Percentiles rank a stretch among this genome's conserved stretches.
These are phyloP conservation scores for Hapalemur alaotrensis DNA, from an alignment of 2,797 vertebrate species.

Conservation along the genomic window DNA sequence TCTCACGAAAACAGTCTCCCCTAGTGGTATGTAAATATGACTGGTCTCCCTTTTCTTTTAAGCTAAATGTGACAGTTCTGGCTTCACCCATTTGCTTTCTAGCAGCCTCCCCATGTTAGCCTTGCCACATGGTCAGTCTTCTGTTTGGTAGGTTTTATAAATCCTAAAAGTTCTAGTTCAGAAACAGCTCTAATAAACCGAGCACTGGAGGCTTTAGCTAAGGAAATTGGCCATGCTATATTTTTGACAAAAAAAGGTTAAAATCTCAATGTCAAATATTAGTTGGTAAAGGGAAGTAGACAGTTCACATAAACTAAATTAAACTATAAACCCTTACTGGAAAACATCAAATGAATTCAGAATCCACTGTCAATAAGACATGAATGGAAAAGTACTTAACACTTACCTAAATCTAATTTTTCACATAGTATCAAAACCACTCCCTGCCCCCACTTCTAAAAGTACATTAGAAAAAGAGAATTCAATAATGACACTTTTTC, in stretches of 20 bases:
- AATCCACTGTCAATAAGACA: neutral
- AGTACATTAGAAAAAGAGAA: constrained; percentile 28
- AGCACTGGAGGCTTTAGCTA: constrained; percentile 88
- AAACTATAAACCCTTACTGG: neutral
- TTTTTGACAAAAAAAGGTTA: neutral
- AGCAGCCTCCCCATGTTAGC: constrained; percentile 97
- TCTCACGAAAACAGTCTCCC: neutral
- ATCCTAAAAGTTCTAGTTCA: constrained; percentile 96
- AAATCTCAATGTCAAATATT: constrained; percentile 10
- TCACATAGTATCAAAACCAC: neutral
- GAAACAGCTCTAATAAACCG: constrained; percentile 97
- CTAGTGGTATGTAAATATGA: neutral
- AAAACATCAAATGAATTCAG: neutral
- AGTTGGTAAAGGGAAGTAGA: neutral
- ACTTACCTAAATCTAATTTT: constrained; percentile 1
- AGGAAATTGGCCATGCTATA: constrained; percentile 75
- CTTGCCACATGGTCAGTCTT: constrained; percentile 98
- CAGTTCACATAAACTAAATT: neutral
- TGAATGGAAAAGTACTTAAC: constrained; percentile 18
- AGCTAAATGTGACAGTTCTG: neutral
- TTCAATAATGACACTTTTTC: neutral
- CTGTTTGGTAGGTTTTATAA: constrained; percentile 96
- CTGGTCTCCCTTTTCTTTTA: neutral
- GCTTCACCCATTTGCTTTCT: constrained; percentile 12
- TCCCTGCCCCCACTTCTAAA: neutral